Base-by-base conservation (phyloP, 1,140 invertebrate species). In the Rhyacophila brunnea region DNA sequence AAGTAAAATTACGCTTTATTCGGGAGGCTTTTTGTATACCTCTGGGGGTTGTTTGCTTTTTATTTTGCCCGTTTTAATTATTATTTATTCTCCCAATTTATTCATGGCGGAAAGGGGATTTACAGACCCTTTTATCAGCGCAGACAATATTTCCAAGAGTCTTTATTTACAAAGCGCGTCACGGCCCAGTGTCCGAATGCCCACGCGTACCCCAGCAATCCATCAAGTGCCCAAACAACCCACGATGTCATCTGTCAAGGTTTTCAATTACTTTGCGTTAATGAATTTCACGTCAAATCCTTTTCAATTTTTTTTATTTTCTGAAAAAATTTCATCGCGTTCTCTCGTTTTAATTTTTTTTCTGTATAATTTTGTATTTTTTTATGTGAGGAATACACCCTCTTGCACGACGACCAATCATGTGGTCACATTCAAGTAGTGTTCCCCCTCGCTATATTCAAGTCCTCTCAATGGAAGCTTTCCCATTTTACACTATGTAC, bases 241-340 rank as follows among this genome's bases (percentile, higher is more conserved):
- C 50, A 54, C 51, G 50, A 47, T 57, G 62, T 64, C 57, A 64
- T 50, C 62, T 56, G 62, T 64, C 58, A 36, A 54, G 53, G 32
- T 53, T 60, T 60, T 64, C 62, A 64, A 64, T 60, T 64, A 60
- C 62, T 64, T 58, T 60, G 23, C 58, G 62, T 43, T 64, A 64
- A 64, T 64, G 58, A 64, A 64, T 64, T 64, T 60, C 40, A 53
- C 62, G 62, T 64, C 62, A 64, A 59, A 64, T 58, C 60, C 56
- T 49, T 55, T 55, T 19, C 45, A 42, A 11, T 55, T 54, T 48
- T 58, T 48, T 46, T 52, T 46, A 52, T 51, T 48, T 43, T 48
- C 52, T 13, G n/a, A n/a, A 9, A 28, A 28, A 28, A 5, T 28
- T 28, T 28, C 23, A 28, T 9, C 23, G 3, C 23, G 23, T 28